These are phyloP conservation scores for Chrysemys picta DNA, from an alignment of 2,113 vertebrate genomes.

Conservation along the genomic window DNA sequence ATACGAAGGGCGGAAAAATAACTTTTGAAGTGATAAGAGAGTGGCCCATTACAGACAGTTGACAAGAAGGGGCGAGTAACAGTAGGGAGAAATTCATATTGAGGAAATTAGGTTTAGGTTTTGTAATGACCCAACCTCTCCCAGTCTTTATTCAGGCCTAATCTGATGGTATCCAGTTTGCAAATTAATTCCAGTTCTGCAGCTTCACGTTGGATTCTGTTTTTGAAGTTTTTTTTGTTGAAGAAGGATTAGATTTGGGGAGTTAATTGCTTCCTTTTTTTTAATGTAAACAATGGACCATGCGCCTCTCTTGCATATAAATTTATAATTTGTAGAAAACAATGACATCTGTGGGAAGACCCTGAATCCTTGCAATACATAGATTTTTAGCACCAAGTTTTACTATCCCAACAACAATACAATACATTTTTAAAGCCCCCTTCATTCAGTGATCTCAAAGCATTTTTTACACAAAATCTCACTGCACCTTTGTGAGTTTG, in stretches of 20 bases:
- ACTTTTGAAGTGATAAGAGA: no score
- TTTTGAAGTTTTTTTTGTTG: no score
- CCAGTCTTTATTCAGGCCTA: no score
- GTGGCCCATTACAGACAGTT: no score
- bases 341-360: background rate
- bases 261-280: background rate
- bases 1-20: no score
- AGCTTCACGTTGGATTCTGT: no score
- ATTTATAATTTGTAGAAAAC: background rate
- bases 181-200: no score
- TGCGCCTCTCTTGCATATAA: background rate
- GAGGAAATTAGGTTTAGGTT: no score
- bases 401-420: background rate
- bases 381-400: background rate
- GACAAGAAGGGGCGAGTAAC: no score
- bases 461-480: background rate
- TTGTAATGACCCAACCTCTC: no score
- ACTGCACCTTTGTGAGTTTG: background rate
- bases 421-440: background rate
- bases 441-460: background rate
- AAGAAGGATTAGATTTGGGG: background rate
- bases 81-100: no score
- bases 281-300: background rate
- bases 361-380: background rate
- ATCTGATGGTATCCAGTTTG: no score